Conservation (phyloP, 1,140 invertebrate genomes). For the Armadillidium nasatum region DNA sequence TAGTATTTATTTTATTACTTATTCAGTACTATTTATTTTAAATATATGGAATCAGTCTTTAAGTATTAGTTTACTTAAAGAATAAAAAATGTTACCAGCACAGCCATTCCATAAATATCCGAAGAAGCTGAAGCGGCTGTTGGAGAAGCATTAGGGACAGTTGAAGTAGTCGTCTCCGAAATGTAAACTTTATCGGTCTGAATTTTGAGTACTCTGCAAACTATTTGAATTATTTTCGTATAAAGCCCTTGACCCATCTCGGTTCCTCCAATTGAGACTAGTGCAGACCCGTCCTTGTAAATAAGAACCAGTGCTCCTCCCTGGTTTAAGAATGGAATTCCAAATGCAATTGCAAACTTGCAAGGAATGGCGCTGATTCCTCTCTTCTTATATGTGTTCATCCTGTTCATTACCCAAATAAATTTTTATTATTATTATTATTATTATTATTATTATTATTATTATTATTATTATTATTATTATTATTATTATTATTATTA, state of each 20-base stretch:
- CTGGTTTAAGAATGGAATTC: constrained; percentile 76
- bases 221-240: constrained; percentile 86
- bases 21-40: too few relatives aligned
- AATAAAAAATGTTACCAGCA: constrained; percentile 58
- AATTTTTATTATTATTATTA: neutral
- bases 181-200: constrained; percentile 75
- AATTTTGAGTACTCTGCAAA: constrained; percentile 62
- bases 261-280: constrained; percentile 83
- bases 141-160: constrained; percentile 87
- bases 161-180: constrained; percentile 82
- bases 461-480: neutral
- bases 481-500: neutral
- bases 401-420: too few relatives aligned
- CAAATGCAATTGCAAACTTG: constrained; percentile 85
- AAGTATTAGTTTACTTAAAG: too few relatives aligned
- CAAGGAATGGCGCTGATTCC: constrained; percentile 82
- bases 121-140: constrained; percentile 87
- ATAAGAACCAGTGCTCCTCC: constrained; percentile 81
- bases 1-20: too few relatives aligned
- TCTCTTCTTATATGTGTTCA: constrained; percentile 58
- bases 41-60: too few relatives aligned
- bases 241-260: constrained; percentile 96
- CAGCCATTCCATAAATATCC: constrained; percentile 92
- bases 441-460: neutral
- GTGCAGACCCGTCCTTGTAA: constrained; percentile 85